These are phyloP conservation scores for Agrotis clavis DNA, from an alignment of 2,888 invertebrate species.

Conservation along the genomic window DNA sequence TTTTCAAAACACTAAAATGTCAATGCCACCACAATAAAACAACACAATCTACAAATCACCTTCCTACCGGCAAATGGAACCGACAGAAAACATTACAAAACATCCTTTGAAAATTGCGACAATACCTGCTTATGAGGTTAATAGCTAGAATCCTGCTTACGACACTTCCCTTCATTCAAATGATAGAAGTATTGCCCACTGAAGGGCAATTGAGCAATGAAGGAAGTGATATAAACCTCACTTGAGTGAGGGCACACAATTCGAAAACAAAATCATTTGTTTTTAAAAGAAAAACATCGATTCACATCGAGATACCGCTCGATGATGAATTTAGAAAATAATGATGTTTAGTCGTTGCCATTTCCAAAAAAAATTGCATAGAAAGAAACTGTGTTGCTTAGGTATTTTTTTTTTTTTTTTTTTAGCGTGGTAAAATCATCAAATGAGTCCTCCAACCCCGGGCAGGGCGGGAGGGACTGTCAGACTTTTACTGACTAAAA, in stretches of 20 bases:
- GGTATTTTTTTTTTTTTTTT: no score
- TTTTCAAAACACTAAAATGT: not conserved
- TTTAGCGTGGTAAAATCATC: no score
- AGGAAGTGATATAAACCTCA: not conserved
- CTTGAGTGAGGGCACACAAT: conserved; percentile 6
- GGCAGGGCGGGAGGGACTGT: no score
- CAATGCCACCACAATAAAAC: conserved; percentile 5
- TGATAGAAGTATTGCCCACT: conserved; percentile 13
- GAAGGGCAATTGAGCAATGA: conserved; percentile 21
- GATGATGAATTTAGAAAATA: conserved; percentile 10
- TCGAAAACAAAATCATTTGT: conserved; percentile 8
- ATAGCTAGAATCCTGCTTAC: conserved; percentile 45
- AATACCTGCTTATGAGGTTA: conserved; percentile 18
- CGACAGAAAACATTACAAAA: conserved; percentile 44
- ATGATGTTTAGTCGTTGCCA: not conserved
- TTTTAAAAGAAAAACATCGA: conserved; percentile 3
- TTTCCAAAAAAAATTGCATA: no score
- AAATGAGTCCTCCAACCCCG: no score
- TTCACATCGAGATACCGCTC: not conserved
- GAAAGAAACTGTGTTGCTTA: no score
- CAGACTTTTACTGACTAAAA: no score
- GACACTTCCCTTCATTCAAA: conserved; percentile 47
- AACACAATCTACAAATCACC: not conserved
- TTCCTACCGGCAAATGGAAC: conserved; percentile 1
- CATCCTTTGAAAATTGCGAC: conserved; percentile 44